Percentiles rank a stretch among this genome's conserved stretches.
phyloP scores from a whole-genome alignment of 2,797 vertebrate species.

The Glossophaga mutica region DNA sequence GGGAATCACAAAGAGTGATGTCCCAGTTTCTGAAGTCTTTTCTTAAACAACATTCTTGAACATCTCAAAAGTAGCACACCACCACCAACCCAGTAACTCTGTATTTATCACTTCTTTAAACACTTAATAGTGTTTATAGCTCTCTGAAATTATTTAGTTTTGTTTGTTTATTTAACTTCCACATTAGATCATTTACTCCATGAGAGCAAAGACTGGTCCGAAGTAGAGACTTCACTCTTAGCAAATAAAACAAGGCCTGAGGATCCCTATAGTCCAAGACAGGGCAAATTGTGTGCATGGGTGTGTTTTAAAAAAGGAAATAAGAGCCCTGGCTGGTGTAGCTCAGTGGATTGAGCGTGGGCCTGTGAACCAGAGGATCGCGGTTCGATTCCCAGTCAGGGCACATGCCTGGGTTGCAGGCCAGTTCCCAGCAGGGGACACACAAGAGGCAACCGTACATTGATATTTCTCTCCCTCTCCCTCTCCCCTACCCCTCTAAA shows the following conservation, averaged over 20 bases:
- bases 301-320: background rate
- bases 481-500: too few relatives aligned
- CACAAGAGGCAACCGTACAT: too few relatives aligned
- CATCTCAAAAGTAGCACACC: background rate
- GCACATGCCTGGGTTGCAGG: too few relatives aligned
- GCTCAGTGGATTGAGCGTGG: too few relatives aligned
- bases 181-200: background rate
- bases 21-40: slow-evolving; percentile 5
- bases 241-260: background rate
- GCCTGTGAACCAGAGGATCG: too few relatives aligned
- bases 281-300: background rate
- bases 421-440: too few relatives aligned
- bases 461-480: too few relatives aligned
- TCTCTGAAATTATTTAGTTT: background rate
- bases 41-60: background rate
- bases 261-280: background rate
- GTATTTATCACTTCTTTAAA: slow-evolving; percentile 17
- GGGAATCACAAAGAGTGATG: background rate
- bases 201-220: background rate
- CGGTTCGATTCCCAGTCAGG: too few relatives aligned
- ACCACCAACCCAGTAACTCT: background rate
- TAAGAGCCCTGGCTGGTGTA: too few relatives aligned
- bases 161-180: background rate
- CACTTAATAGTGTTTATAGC: background rate
- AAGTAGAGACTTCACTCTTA: background rate